These are phyloP conservation scores for Cryptoprocta ferox DNA, from an alignment of 2,797 vertebrate genomes.

Conservation along the genomic window DNA sequence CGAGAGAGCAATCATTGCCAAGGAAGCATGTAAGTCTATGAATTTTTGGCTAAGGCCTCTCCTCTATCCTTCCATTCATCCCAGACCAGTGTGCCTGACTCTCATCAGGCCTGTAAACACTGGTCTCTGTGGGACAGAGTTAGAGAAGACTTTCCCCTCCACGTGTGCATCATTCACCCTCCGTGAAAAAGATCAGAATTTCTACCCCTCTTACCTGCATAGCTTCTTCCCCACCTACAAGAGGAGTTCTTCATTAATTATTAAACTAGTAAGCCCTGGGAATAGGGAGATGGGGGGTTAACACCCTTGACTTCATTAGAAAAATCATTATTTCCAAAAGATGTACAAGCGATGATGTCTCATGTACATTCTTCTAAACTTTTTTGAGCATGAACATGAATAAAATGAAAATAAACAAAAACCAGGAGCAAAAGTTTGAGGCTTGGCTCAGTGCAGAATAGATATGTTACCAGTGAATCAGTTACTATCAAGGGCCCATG, in stretches of 20 bases:
- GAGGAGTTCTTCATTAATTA: not conserved
- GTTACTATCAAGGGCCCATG: not conserved
- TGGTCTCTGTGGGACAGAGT: not conserved
- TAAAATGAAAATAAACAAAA: slow-evolving; percentile 22
- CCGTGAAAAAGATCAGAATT: not conserved
- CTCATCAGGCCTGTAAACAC: not conserved
- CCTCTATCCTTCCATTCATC: not conserved
- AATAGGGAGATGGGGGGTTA: not conserved
- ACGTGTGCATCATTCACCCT: not conserved
- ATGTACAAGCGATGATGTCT: not conserved
- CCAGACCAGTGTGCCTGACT: not conserved
- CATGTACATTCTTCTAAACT: not conserved
- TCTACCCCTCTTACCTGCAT: not conserved
- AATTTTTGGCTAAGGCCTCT: not conserved
- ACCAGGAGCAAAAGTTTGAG: not conserved
- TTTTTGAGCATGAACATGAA: not conserved
- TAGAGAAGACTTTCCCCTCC: not conserved
- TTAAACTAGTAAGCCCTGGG: not conserved
- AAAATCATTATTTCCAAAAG: slow-evolving; percentile 5
- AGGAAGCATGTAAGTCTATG: not conserved
- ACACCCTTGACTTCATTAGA: not conserved
- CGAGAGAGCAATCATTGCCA: not conserved
- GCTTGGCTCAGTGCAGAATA: not conserved
- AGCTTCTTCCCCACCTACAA: not conserved
- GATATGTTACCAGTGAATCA: not conserved